Percentiles rank a stretch among this genome's conserved stretches.
These are phyloP conservation scores for Manis javanica DNA, from an alignment of 2,797 vertebrate genomes.

Conservation along the genomic window DNA sequence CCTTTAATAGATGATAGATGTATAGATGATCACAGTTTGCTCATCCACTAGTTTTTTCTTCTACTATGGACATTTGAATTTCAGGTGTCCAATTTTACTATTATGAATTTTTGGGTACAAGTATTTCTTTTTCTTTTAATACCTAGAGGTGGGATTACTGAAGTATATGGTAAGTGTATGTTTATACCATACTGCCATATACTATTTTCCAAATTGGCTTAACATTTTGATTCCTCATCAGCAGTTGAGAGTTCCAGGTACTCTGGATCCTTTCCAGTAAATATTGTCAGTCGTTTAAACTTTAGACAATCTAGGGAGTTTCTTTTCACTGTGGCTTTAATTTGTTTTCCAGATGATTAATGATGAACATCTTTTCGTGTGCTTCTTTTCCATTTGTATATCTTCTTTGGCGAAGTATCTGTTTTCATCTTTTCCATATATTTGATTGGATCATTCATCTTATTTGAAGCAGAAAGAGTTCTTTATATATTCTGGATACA, in stretches of 20 bases:
- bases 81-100: background rate
- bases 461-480: constrained; percentile 26
- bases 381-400: background rate
- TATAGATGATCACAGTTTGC: background rate
- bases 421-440: constrained; percentile 22
- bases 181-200: background rate
- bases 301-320: constrained; percentile 15
- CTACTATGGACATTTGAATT: constrained; percentile 31
- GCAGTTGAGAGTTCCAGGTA: background rate
- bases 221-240: constrained; percentile 47
- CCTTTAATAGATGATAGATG: background rate
- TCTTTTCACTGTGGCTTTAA: constrained; percentile 22
- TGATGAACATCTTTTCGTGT: constrained; percentile 27
- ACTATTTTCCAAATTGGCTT: constrained; percentile 23
- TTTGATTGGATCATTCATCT: constrained; percentile 10
- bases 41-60: background rate
- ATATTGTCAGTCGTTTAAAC: constrained; percentile 11
- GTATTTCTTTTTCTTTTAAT: background rate
- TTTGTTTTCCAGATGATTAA: background rate
- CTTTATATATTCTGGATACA: constrained; percentile 13
- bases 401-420: constrained; percentile 9
- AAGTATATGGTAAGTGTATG: background rate
- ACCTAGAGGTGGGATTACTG: background rate
- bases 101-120: constrained; percentile 14
- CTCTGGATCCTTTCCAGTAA: background rate